Conservation (phyloP, 2,113 vertebrate genomes). For the Tyrannus savana region DNA sequence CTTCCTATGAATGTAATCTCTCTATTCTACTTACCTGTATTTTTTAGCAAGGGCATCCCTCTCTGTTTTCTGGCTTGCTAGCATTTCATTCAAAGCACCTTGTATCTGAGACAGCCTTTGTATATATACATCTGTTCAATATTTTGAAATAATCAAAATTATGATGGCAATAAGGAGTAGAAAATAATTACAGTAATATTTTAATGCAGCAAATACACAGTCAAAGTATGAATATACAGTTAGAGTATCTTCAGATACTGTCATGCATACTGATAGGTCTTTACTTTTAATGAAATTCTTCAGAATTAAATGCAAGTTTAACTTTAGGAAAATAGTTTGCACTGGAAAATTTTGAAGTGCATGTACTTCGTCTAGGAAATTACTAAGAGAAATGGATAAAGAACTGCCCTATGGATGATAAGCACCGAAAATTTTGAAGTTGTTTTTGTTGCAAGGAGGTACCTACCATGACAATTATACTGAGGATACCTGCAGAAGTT, state of each 20-base stretch:
- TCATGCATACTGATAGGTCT: not conserved
- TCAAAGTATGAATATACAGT: not conserved
- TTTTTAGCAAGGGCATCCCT: conserved; percentile 76
- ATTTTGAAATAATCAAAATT: conserved; percentile 19
- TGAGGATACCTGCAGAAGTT: not conserved
- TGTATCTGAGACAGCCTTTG: conserved; percentile 66
- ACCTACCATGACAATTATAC: not conserved
- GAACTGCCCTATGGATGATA: not conserved
- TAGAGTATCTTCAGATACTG: not conserved
- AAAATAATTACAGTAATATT: not conserved
- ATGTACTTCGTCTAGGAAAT: not conserved
- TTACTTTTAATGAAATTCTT: not conserved
- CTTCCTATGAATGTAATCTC: not conserved
- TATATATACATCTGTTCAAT: conserved; percentile 45
- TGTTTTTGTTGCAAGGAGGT: not conserved
- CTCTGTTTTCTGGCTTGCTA: conserved; percentile 74
- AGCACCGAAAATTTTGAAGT: not conserved
- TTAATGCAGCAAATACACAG: not conserved
- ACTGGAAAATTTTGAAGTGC: not conserved
- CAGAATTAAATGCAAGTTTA: not conserved
- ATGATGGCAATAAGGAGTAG: not conserved
- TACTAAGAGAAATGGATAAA: not conserved
- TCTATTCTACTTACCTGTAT: conserved; percentile 70
- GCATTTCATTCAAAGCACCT: conserved; percentile 67
- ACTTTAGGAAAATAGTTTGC: not conserved